Base-by-base conservation (phyloP, 2,888 invertebrate species). In the Drosophila formosana region DNA sequence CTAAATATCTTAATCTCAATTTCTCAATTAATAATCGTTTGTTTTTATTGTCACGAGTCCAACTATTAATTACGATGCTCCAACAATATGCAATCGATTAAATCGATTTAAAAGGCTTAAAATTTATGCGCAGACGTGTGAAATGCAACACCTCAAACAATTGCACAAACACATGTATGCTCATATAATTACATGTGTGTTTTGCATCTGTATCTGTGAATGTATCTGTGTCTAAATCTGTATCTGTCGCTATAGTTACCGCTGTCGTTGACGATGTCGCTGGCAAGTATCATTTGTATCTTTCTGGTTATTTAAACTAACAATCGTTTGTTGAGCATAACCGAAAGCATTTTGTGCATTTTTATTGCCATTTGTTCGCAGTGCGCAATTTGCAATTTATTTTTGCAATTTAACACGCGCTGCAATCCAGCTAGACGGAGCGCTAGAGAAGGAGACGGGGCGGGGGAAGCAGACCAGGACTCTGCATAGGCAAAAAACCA, bases 321-420 rank as follows among this genome's bases (percentile, higher is more conserved):
- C 62, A 74, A 77, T 66, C 79, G 75, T 49, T 82, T 72, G 69
- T 70, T 67, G 69, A 57, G 78, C 85, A 75, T 85, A 75, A 78
- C 85, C 82, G 74, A 82, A 78, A 85, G 77, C 89, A 89, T 88
- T 84, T 87, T 69, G 75, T 86, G 68, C 75, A 88, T 85, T 86
- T 85, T 88, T 82, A 88, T 88, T 89, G 89, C 86, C 76, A 87
- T 88, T 85, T 88, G 82, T 82, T 82, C 76, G 62, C 65, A 64
- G 74, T 70, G 80, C 75, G 67, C 82, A 86, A 88, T 83, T 86
- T 77, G 69, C 88, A 83, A 87, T 89, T 89, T 85, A 88, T 88
- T 82, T 83, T 85, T 85, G 88, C 84, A 88, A 85, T 85, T 85
- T 89, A 89, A 85, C 85, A 85, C 89, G 78, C 77, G 58, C 81